Evolutionary conservation across 2,888 invertebrate genomes (phyloP).

Genomic region (Polydesmus complanatus): DNA sequence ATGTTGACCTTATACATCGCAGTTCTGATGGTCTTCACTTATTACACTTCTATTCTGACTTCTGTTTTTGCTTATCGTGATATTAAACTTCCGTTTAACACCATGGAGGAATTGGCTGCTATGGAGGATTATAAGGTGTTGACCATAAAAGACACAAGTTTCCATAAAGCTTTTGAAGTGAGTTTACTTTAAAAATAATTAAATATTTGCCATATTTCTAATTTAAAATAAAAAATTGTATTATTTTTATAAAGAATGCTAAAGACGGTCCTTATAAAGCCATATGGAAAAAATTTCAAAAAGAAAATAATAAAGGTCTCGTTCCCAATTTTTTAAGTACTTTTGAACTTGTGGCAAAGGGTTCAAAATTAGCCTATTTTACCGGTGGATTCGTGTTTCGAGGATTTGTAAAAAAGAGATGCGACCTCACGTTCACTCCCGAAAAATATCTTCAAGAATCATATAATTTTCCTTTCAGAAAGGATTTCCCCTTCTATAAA

Average conservation of each 20-base stretch:
- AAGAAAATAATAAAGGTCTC: not conserved
- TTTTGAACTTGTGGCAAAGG: not conserved
- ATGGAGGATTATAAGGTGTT: conserved; percentile 8
- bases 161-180: not conserved
- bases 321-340: not conserved
- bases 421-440: not conserved
- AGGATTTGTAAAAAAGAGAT: not conserved
- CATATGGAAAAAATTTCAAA: not conserved
- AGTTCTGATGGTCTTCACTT: conserved; percentile 1
- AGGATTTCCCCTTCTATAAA: not conserved
- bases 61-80: conserved; percentile 9
- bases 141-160: conserved; percentile 6
- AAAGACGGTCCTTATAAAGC: not conserved
- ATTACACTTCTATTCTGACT: conserved; percentile 7
- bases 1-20: not conserved
- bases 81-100: not conserved
- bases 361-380: not conserved
- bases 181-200: too few species aligned
- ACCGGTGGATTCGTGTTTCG: not conserved
- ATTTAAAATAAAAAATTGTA: too few species aligned
- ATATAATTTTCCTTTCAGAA: not conserved
- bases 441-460: not conserved
- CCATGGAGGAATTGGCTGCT: conserved; percentile 1
- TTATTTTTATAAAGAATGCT: too few species aligned
- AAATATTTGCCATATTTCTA: too few species aligned